Percentiles rank a stretch among this genome's conserved stretches.
phyloP scores from a whole-genome alignment of 2,797 vertebrate genomes.

The Acanthurus leucopareius region DNA sequence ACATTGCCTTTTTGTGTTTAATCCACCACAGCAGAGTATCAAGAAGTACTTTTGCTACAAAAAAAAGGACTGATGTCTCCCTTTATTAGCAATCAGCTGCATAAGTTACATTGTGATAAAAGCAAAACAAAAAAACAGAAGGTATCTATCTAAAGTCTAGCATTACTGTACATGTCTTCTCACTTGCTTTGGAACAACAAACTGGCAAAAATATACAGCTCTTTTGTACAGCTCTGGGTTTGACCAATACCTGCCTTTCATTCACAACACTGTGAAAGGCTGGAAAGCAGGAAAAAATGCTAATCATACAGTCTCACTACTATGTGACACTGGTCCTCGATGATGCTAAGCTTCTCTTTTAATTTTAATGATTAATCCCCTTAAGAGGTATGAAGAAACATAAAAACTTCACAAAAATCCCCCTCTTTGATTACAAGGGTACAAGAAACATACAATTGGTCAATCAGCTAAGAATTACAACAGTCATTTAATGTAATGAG shows the following conservation, averaged over 20 bases:
- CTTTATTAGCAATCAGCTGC: constrained; percentile 92
- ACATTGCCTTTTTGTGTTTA: constrained; percentile 87
- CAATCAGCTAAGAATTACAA: not conserved
- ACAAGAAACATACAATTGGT: not conserved
- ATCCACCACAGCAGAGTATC: constrained; percentile 84
- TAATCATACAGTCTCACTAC: not conserved
- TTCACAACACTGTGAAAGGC: not conserved
- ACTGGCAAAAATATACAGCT: constrained; percentile 67
- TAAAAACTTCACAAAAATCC: not conserved
- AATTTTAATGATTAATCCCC: not conserved
- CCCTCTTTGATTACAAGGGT: not conserved
- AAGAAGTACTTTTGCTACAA: constrained; percentile 89
- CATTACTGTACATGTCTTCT: constrained; percentile 89
- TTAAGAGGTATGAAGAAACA: not conserved
- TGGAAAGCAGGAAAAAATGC: not conserved
- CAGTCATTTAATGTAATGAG: not conserved
- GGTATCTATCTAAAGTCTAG: constrained; percentile 86
- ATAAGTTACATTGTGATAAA: constrained; percentile 90
- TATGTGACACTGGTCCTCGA: not conserved
- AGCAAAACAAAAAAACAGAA: constrained; percentile 64
- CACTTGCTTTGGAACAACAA: constrained; percentile 47
- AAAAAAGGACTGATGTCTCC: constrained; percentile 90
- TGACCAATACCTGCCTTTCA: not conserved
- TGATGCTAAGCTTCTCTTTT: not conserved
- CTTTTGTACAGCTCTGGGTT: constrained; percentile 73